phyloP scores from a whole-genome alignment of 2,113 vertebrate genomes.

The Pseudorectes ferrugineus region DNA sequence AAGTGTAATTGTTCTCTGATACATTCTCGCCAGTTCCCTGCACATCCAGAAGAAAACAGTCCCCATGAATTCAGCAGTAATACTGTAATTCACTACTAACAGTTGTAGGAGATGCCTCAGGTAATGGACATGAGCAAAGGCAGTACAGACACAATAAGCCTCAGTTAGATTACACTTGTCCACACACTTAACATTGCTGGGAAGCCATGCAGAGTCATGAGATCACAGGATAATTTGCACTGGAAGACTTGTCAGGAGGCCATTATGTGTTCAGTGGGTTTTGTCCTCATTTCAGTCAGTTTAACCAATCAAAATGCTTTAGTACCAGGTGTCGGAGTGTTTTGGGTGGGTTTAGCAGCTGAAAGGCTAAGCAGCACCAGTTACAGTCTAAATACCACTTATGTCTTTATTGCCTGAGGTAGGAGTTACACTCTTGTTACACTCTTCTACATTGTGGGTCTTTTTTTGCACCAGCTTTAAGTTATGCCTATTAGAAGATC shows the following conservation, averaged over 20 bases:
- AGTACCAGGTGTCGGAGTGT: background rate
- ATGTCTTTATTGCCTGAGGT: background rate
- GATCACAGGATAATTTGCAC: background rate
- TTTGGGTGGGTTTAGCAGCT: background rate
- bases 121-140: background rate
- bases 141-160: background rate
- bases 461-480: no score
- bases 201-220: rapidly evolving
- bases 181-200: background rate
- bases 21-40: background rate
- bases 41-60: background rate
- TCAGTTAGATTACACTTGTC: background rate
- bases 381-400: background rate
- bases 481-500: no score
- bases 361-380: background rate
- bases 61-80: background rate
- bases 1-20: background rate
- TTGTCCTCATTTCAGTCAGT: background rate
- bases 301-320: background rate
- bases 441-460: background rate
- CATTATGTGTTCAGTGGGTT: background rate
- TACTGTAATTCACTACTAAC: background rate
- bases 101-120: background rate
- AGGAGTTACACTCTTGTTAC: no score
- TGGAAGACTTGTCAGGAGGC: background rate